phyloP scores from a whole-genome alignment of 1,140 invertebrate genomes.

The Radopholus similis region DNA sequence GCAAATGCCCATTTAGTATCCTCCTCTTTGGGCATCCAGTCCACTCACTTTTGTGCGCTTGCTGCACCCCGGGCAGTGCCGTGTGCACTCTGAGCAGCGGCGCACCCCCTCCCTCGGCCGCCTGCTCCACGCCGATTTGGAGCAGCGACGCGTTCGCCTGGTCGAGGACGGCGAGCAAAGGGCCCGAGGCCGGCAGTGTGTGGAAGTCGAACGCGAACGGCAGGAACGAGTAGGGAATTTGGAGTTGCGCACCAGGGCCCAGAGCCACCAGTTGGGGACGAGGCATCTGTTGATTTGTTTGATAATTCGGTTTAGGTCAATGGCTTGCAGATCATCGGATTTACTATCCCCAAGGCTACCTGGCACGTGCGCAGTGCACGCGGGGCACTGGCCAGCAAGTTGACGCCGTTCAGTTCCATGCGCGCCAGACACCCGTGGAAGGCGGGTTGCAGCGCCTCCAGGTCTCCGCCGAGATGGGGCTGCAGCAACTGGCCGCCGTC shows the following conservation, averaged over 20 bases:
- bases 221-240: slow-evolving; percentile 56
- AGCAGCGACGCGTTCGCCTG: slow-evolving; percentile 15
- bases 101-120: not conserved
- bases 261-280: slow-evolving; percentile 54
- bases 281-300: slow-evolving; percentile 15
- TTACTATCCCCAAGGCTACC: slow-evolving; percentile 6
- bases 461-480: no score
- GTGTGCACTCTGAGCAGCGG: not conserved
- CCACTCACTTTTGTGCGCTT: not conserved
- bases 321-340: not conserved
- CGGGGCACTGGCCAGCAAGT: slow-evolving; percentile 47
- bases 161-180: slow-evolving; percentile 27
- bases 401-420: slow-evolving; percentile 49
- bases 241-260: slow-evolving; percentile 25
- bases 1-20: not conserved
- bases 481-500: not conserved
- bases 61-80: not conserved
- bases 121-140: not conserved
- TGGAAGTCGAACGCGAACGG: slow-evolving; percentile 57
- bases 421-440: slow-evolving; percentile 51
- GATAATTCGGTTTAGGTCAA: slow-evolving; percentile 22
- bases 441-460: slow-evolving; percentile 34
- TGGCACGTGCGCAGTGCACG: slow-evolving; percentile 28
- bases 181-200: slow-evolving; percentile 22
- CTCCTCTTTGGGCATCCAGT: not conserved